These are phyloP conservation scores for Neodontobutis hainanensis DNA, from an alignment of 2,113 vertebrate genomes.

Conservation along the genomic window DNA sequence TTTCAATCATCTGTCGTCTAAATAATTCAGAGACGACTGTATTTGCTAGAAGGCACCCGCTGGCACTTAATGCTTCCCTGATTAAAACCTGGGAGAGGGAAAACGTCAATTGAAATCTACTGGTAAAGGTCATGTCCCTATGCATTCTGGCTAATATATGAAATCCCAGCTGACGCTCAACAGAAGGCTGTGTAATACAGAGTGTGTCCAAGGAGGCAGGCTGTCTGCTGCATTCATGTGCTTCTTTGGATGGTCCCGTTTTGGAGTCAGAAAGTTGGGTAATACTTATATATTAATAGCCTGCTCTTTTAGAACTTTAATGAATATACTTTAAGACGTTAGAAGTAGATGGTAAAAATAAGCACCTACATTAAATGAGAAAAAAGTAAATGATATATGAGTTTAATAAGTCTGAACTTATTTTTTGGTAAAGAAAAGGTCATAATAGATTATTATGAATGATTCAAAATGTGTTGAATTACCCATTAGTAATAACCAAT, in stretches of 20 bases:
- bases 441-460: not conserved
- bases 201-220: conserved; percentile 1
- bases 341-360: not conserved
- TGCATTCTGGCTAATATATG: conserved; percentile 13
- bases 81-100: conserved; percentile 42
- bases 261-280: not conserved
- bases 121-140: conserved; percentile 55
- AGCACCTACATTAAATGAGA: not conserved
- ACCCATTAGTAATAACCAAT: too few species aligned
- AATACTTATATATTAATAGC: too few species aligned
- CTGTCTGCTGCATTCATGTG: too few species aligned
- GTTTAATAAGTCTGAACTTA: not conserved
- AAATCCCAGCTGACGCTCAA: conserved; percentile 14
- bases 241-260: not conserved
- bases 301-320: too few species aligned
- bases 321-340: too few species aligned
- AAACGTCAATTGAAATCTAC: conserved; percentile 36
- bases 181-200: conserved; percentile 30
- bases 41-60: conserved; percentile 16
- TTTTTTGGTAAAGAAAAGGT: not conserved
- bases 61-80: conserved; percentile 27
- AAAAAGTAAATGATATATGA: not conserved
- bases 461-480: not conserved
- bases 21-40: conserved; percentile 56
- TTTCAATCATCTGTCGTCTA: conserved; percentile 42